phyloP scores from a whole-genome alignment of 53 echinoderm and acorn worm genomes.

The Echinometra lucunter region DNA sequence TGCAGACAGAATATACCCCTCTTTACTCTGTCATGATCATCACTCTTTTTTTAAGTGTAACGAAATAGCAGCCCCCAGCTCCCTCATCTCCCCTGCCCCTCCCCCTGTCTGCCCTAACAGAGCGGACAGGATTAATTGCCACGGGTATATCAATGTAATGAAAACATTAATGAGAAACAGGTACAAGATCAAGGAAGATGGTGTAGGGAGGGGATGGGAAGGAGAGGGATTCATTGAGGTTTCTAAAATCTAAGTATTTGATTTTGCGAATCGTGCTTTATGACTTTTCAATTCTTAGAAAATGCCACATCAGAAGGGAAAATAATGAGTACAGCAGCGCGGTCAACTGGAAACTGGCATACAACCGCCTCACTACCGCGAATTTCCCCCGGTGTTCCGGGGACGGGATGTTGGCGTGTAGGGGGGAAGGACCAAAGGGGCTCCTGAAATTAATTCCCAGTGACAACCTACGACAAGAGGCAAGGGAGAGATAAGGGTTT shows the following conservation, averaged over 20 bases:
- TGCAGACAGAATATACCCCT: too few relatives aligned
- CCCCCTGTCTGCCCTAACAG: too few relatives aligned
- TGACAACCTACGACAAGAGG: not conserved
- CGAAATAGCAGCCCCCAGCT: too few relatives aligned
- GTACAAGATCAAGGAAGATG: not conserved
- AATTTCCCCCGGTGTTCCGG: constrained; percentile 26
- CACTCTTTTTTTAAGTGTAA: too few relatives aligned
- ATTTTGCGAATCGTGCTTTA: not conserved
- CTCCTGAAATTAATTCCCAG: not conserved
- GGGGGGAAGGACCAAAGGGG: constrained; percentile 21
- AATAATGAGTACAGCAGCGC: not conserved
- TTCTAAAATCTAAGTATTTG: not conserved
- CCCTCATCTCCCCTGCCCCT: too few relatives aligned
- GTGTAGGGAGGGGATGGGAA: not conserved
- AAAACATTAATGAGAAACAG: not conserved
- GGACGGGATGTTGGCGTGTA: constrained; percentile 16
- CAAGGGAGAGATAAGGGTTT: not conserved
- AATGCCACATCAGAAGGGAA: not conserved
- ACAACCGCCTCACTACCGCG: constrained; percentile 4
- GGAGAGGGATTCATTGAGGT: not conserved
- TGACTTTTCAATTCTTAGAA: not conserved
- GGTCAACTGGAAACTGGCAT: not conserved
- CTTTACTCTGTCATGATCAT: too few relatives aligned
- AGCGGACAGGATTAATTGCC: too few relatives aligned
- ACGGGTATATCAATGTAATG: not conserved